These are phyloP conservation scores for Cecropterus lyciades DNA, from an alignment of 1,140 invertebrate species.

Conservation along the genomic window DNA sequence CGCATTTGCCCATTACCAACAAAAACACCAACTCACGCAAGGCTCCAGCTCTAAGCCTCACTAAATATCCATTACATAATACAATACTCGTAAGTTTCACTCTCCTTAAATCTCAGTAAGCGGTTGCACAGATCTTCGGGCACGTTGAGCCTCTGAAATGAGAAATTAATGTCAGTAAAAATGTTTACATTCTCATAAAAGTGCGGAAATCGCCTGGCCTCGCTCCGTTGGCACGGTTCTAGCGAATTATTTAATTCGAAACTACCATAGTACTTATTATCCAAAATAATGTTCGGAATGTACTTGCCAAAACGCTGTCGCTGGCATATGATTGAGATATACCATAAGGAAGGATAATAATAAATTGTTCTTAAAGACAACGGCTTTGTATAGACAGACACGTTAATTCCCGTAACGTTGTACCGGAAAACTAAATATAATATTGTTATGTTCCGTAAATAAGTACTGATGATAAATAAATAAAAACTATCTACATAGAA, in stretches of 20 bases:
- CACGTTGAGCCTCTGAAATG: constrained; percentile 3
- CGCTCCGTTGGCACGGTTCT: constrained; percentile 5
- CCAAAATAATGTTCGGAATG: background rate
- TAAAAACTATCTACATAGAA: no score
- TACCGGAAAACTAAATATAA: no score
- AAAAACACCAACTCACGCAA: background rate
- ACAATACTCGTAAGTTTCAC: constrained; percentile 1
- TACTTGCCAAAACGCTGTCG: constrained; percentile 17
- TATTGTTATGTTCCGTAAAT: no score
- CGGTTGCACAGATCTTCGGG: background rate
- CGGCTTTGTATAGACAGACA: no score
- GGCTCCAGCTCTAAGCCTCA: background rate
- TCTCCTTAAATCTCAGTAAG: constrained; percentile 16
- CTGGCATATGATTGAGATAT: background rate
- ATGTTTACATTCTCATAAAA: constrained; percentile 17
- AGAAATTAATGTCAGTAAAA: constrained; percentile 14
- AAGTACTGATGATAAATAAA: no score
- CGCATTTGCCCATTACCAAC: background rate
- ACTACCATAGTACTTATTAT: constrained; percentile 8
- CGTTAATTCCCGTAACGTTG: no score
- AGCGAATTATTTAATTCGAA: constrained; percentile 13
- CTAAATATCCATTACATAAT: constrained; percentile 11
- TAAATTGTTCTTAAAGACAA: no score
- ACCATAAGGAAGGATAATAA: background rate
- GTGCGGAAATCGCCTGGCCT: constrained; percentile 13